Conservation (phyloP, 2,113 vertebrate genomes). For the Sander lucioperca region DNA sequence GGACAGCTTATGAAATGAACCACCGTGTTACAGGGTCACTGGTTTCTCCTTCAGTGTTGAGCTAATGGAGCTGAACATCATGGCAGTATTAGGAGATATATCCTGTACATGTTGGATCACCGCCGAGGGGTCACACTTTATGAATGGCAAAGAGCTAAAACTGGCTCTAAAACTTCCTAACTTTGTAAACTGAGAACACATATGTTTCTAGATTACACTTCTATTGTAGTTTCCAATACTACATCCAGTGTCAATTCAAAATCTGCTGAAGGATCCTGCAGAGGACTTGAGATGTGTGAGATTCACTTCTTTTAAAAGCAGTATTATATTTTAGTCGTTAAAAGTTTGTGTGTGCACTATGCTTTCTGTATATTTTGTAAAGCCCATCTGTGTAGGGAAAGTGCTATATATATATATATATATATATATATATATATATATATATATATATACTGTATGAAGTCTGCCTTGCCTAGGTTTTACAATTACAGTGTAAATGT, state of each 20-base stretch:
- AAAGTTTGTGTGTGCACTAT: not conserved
- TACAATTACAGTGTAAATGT: not conserved
- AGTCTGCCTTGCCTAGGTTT: not conserved
- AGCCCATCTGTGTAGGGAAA: not conserved
- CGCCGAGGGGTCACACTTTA: not conserved
- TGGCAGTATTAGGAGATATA: not conserved
- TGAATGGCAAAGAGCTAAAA: constrained; percentile 1
- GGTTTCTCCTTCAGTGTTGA: constrained; percentile 50
- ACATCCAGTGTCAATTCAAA: not conserved
- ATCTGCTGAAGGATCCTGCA: not conserved
- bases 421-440: too few species aligned
- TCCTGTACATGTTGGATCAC: not conserved
- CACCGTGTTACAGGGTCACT: constrained; percentile 26
- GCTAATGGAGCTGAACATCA: constrained; percentile 46
- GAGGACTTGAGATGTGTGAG: not conserved
- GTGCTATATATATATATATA: not conserved
- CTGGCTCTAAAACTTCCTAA: not conserved
- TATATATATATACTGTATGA: too few species aligned
- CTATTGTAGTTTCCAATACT: not conserved
- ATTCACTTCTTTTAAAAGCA: not conserved
- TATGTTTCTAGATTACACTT: not conserved
- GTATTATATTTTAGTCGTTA: not conserved
- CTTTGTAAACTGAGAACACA: not conserved
- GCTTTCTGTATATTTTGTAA: not conserved
- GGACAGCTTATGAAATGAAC: constrained; percentile 23